Evolutionary conservation across 2,113 vertebrate genomes (phyloP), one percentile per base, ranked within the genome.

Genomic region (Pithys albifrons): DNA sequence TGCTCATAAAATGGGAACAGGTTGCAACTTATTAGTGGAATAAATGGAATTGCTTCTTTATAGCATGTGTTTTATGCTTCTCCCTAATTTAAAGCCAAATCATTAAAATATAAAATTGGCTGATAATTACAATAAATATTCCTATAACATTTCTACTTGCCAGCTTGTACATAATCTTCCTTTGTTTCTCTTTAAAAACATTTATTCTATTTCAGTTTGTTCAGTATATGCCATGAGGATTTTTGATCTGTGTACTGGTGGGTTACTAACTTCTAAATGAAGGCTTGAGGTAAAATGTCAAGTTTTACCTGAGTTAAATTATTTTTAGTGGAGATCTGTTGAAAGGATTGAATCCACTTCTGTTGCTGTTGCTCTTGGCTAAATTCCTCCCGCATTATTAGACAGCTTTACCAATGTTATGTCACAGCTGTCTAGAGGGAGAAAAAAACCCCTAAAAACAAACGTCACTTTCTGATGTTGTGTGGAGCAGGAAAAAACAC

Each of bases 21-120:
- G 88, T 95, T 95, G 88, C 88, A 91, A 66, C 48, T 85, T 93
- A 80, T 91, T 90, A 79, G 89, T 74, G 74, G 85, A 87, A 96
- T 83, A 87, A 92, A 95, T 79, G 78, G 58, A 91, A 91, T 86
- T 95, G 48, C 66, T 91, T 54, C 84, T 92, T 95, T 88, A 89
- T 91, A 75, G 64, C 13, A 3, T 12, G 22, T 22, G 49, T 81
- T 80, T 85, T 84, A 89, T 81, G 76, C 52, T 77, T 94, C 72
- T 79, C 69, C 85, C 77, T 82, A 82, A 72, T 83, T 91, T 93
- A 91, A 92, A 72, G 28, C 67, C 61, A 61, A 29, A 78, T 74
- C 88, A 79, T 83, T 78, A 93, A 96, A 96, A 81, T 79, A 84
- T 37, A 46, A 85, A 81, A 72, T 37, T 72, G 46, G 57, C 79